Base-by-base conservation (phyloP, 2,888 invertebrate species). In the Thymelicus sylvestris region DNA sequence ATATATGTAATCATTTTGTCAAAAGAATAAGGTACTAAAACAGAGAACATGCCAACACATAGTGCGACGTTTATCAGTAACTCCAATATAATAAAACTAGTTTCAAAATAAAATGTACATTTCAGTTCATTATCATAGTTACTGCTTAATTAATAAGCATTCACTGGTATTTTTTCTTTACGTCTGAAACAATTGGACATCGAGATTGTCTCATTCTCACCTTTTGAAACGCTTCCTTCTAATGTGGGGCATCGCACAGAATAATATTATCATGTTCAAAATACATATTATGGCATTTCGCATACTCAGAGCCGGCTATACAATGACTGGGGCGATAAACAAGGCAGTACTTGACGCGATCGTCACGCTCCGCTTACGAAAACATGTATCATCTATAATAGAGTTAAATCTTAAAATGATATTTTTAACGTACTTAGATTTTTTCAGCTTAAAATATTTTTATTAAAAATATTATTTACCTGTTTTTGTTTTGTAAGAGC, bases 211-310 rank as follows among this genome's bases (percentile, higher is more conserved):
- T 74, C 73, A 75, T 79, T 80, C 78, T 78, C 79, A 79, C 75
- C 75, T 76, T 74, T 72, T 70, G 75, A 76, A 76, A 76, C 73
- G 76, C 75, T 73, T 73, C 72, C 73, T 76, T 71, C 75, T 77
- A 75, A 77, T 78, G 76, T 76, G 75, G 80, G 76, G 72, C 76
- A 74, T 76, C 75, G 76, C 73, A 72, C 64, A 70, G 73, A 72
- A 75, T 76, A 74, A 75, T 77, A 78, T 76, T 77, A 78, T 76
- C 67, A 74, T 74, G 69, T 71, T 77, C 72, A 75, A 77, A 79
- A 76, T 76, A n/a, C n/a, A n/a, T n/a, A n/a, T n/a, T n/a, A 76
- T 78, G 71, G 72, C 75, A 76, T 76, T 79, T 80, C 77, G 79
- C 80, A 79, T 74, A 76, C 75, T 67, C 73, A 74, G 41, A 65